Percentiles rank a stretch among this genome's conserved stretches.
These are phyloP conservation scores for Limnephilus lunatus DNA, from an alignment of 2,888 invertebrate species.

Conservation along the genomic window DNA sequence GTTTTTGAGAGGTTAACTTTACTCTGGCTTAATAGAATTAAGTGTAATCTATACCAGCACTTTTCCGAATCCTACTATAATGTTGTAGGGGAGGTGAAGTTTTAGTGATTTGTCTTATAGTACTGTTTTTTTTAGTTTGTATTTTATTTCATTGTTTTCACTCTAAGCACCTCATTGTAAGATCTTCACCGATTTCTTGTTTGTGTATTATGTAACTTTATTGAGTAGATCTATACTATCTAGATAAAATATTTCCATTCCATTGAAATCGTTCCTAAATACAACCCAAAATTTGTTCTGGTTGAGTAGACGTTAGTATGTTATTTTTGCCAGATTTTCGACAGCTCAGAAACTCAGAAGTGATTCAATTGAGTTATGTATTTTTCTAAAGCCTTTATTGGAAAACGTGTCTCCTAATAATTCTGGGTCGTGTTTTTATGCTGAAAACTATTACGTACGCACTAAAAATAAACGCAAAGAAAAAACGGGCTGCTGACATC, in stretches of 20 bases:
- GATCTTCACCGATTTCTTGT: background rate
- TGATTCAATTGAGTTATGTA: background rate
- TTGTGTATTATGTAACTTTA: background rate
- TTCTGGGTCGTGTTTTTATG: background rate
- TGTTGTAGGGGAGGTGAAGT: too few species aligned
- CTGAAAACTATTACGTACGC: background rate
- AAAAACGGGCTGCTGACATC: background rate
- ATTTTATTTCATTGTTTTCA: background rate
- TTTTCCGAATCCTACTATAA: too few species aligned
- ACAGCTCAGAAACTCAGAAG: background rate
- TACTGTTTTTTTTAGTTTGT: too few species aligned
- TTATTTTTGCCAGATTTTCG: background rate
- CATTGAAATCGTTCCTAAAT: background rate
- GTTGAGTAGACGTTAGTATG: background rate
- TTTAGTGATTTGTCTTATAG: too few species aligned
- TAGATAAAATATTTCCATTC: background rate
- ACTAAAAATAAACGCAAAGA: background rate
- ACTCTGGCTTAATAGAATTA: too few species aligned
- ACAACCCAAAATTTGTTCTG: background rate
- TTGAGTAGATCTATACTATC: background rate
- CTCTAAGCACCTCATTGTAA: background rate
- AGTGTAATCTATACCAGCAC: too few species aligned
- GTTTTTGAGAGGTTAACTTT: too few species aligned
- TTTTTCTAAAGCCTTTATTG: background rate
- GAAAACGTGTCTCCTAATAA: background rate